phyloP scores from a whole-genome alignment of 2,113 vertebrate species.

The Canis aureus region DNA sequence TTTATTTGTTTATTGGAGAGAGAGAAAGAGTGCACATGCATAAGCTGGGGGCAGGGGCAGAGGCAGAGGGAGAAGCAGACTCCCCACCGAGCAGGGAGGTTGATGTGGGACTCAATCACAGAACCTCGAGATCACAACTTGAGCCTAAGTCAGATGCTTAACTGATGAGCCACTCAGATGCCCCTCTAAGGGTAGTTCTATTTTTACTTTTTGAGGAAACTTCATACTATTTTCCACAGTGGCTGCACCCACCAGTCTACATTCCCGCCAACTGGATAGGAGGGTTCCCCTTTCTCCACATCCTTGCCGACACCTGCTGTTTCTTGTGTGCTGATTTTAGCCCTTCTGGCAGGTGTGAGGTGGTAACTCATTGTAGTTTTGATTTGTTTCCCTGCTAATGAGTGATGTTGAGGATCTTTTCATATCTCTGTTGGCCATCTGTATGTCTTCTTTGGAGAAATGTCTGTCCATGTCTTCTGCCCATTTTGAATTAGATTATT shows the following conservation, averaged over 20 bases:
- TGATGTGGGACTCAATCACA: neutral
- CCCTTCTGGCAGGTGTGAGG: neutral
- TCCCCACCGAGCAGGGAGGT: neutral
- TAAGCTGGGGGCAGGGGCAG: neutral
- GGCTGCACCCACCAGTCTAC: neutral
- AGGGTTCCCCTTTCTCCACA: neutral
- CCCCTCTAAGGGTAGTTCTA: neutral
- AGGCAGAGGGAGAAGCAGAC: neutral
- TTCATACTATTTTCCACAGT: neutral
- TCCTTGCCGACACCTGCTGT: neutral
- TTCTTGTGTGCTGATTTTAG: neutral
- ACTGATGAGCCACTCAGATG: neutral
- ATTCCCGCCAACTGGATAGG: neutral
- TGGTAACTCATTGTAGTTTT: neutral
- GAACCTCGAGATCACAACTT: neutral
- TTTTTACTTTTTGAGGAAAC: neutral
- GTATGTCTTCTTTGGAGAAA: neutral
- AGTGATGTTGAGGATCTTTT: neutral
- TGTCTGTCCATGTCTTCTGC: neutral
- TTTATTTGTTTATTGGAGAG: neutral
- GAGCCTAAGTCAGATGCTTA: neutral
- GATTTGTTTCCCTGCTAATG: neutral
- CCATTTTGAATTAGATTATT: neutral
- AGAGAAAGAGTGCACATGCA: neutral
- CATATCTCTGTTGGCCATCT: neutral